phyloP scores from a whole-genome alignment of 2,113 vertebrate genomes.

The Cyanoliseus patagonus region DNA sequence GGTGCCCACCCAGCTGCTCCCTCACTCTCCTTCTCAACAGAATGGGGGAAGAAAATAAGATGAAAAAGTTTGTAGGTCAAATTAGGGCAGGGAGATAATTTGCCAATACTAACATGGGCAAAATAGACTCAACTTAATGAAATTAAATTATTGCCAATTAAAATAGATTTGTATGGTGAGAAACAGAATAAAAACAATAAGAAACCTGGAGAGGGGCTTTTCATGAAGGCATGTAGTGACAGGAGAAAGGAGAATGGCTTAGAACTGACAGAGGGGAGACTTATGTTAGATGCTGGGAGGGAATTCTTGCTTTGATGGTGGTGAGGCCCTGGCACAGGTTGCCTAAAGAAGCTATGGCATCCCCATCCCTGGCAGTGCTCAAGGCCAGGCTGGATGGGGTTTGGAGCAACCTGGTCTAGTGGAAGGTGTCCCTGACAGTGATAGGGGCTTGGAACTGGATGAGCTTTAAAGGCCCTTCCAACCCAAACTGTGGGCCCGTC shows the following conservation, averaged over 20 bases:
- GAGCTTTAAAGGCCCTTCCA: neutral
- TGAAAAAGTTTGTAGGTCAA: neutral
- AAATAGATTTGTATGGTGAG: neutral
- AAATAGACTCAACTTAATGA: neutral
- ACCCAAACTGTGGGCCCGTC: neutral
- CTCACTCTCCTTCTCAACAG: neutral
- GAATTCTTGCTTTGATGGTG: neutral
- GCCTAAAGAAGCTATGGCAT: neutral
- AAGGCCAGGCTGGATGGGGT: neutral
- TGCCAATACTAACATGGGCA: neutral
- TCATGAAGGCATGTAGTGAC: neutral
- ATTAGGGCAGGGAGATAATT: neutral
- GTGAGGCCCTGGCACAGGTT: neutral
- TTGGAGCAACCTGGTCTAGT: neutral
- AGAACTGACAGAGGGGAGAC: neutral
- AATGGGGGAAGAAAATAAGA: neutral
- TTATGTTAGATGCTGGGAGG: neutral
- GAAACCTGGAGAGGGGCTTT: neutral
- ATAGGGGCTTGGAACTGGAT: neutral
- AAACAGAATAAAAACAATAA: neutral
- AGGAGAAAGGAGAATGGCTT: neutral
- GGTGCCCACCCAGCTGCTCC: rapidly evolving
- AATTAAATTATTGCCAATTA: neutral
- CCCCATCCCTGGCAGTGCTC: neutral
- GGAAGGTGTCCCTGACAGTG: neutral